phyloP scores from a whole-genome alignment of 2,113 vertebrate genomes.

The Monopterus albus region DNA sequence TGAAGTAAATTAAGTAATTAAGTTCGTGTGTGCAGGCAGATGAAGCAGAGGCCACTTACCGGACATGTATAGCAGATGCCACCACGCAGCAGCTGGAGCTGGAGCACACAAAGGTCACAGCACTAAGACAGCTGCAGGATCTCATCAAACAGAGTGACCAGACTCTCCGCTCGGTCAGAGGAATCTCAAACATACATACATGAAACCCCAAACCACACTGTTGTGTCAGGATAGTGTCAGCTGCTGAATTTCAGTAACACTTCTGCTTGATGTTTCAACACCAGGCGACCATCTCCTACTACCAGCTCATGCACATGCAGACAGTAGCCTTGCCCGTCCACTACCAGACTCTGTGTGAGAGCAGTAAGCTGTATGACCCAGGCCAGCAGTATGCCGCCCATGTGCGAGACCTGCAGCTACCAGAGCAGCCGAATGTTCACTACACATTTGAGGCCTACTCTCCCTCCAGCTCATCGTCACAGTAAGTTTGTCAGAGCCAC shows the following conservation, averaged over 20 bases:
- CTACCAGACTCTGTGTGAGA: slow-evolving; percentile 96
- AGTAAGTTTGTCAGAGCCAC: slow-evolving; percentile 52
- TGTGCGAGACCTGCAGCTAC: slow-evolving; percentile 89
- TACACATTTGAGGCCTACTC: slow-evolving; percentile 91
- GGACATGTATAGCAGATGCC: slow-evolving; percentile 91
- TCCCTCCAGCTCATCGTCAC: slow-evolving; percentile 59
- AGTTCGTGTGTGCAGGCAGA: slow-evolving; percentile 83
- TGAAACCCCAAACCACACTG: too few relatives aligned
- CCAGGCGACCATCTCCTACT: slow-evolving; percentile 97
- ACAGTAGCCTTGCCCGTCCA: slow-evolving; percentile 91
- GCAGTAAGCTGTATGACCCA: slow-evolving; percentile 95
- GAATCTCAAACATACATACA: background rate
- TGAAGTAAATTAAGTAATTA: background rate
- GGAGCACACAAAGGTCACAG: slow-evolving; percentile 94
- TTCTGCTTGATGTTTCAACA: background rate
- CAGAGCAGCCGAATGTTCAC: slow-evolving; percentile 82
- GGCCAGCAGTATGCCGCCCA: slow-evolving; percentile 94
- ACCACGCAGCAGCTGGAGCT: slow-evolving; percentile 93
- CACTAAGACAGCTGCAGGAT: slow-evolving; percentile 93
- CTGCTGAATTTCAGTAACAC: background rate
- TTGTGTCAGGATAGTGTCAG: too few relatives aligned
- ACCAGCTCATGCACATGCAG: slow-evolving; percentile 97
- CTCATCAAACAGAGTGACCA: slow-evolving; percentile 95
- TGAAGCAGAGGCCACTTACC: slow-evolving; percentile 94
- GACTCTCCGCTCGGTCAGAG: slow-evolving; percentile 89